A percentile compares a stretch with the other conserved stretches of the same genome.
These are phyloP conservation scores for Channa argus DNA, from an alignment of 2,113 vertebrate species.

Conservation along the genomic window DNA sequence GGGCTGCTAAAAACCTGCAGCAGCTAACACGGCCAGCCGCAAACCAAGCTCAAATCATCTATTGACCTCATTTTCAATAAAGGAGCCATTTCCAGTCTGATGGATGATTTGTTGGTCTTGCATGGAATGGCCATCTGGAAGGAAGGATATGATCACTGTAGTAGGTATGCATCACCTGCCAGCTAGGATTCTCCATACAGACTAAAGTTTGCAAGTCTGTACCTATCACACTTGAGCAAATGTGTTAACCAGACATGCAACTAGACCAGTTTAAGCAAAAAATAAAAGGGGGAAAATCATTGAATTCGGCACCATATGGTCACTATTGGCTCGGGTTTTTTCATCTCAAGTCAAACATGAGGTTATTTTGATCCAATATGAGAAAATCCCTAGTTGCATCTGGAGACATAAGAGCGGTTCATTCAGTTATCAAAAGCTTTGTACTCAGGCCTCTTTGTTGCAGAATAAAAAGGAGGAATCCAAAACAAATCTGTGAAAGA, in stretches of 20 bases:
- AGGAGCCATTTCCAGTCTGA: slow-evolving; percentile 82
- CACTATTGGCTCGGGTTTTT: slow-evolving; percentile 56
- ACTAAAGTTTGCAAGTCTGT: slow-evolving; percentile 31
- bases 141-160: slow-evolving; percentile 74
- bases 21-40: slow-evolving; percentile 66
- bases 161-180: slow-evolving; percentile 76
- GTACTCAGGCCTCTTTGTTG: slow-evolving; percentile 76
- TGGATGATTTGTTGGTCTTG: slow-evolving; percentile 84
- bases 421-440: slow-evolving; percentile 79
- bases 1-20: slow-evolving; percentile 84
- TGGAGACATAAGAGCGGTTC: slow-evolving; percentile 77
- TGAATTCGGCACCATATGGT: slow-evolving; percentile 72
- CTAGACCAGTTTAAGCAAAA: slow-evolving; percentile 34
- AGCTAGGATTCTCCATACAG: slow-evolving; percentile 41
- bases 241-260: slow-evolving; percentile 22
- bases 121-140: slow-evolving; percentile 81
- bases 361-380: slow-evolving; percentile 73
- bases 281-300: slow-evolving; percentile 40
- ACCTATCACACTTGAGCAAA: slow-evolving; percentile 16
- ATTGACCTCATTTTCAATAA: slow-evolving; percentile 90
- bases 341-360: slow-evolving; percentile 72
- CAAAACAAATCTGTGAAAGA: slow-evolving; percentile 81
- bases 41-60: slow-evolving; percentile 84
- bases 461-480: slow-evolving; percentile 82
- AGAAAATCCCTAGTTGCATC: slow-evolving; percentile 71